Percentiles rank a stretch among this genome's conserved stretches.
Evolutionary conservation across 2,113 vertebrate genomes (phyloP).

Genomic region (Dicerorhinus sumatrensis): DNA sequence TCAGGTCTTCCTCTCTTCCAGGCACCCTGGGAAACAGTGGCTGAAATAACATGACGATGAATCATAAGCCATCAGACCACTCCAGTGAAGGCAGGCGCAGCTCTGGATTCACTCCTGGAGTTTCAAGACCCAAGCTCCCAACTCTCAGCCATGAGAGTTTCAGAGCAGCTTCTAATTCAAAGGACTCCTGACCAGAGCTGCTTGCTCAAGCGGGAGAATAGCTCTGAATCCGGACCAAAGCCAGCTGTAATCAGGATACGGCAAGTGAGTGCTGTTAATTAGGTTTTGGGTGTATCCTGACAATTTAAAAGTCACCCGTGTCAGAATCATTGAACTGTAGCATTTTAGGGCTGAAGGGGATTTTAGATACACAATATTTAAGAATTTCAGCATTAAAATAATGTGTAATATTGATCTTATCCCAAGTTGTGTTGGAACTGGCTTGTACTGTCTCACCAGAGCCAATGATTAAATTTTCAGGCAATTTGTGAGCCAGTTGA

Average conservation of each 20-base stretch:
- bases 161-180: conserved; percentile 71
- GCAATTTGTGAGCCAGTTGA: background rate
- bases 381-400: background rate
- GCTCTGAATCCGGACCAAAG: conserved; percentile 51
- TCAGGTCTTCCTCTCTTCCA: conserved; percentile 78
- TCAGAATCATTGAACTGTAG: background rate
- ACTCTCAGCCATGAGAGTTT: background rate
- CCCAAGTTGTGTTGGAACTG: background rate
- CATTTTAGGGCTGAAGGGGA: background rate
- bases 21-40: conserved; percentile 81
- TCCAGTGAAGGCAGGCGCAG: background rate
- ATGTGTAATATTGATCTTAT: background rate
- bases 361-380: background rate
- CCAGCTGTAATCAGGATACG: background rate
- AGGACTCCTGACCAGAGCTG: conserved; percentile 12
- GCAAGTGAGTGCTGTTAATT: conserved; percentile 45
- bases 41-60: conserved; percentile 78
- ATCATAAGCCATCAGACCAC: conserved; percentile 59
- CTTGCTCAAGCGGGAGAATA: conserved; percentile 29
- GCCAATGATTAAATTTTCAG: background rate
- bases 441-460: background rate
- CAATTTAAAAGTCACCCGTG: background rate
- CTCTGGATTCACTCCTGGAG: conserved; percentile 24
- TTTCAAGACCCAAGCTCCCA: conserved; percentile 64
- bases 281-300: conserved; percentile 38